Percentiles rank a stretch among this genome's conserved stretches.
Conservation (phyloP, 2,888 invertebrate species). For the Melieria crassipennis region DNA sequence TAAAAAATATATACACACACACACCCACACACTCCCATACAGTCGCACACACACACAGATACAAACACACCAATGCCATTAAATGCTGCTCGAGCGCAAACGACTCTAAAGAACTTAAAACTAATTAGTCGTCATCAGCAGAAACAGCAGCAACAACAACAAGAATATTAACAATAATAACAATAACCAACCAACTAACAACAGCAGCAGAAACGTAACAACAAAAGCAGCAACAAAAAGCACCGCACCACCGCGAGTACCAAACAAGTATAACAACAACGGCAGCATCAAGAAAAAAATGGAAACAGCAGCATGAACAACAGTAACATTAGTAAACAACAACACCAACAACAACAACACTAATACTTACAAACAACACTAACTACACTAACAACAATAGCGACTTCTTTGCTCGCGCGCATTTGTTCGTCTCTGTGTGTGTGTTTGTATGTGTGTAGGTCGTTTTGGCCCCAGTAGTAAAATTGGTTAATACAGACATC, state of each 20-base stretch:
- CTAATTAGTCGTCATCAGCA: slow-evolving; percentile 41
- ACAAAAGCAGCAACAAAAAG: neutral
- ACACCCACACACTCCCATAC: neutral
- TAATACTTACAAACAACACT: neutral
- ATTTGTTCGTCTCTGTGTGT: neutral
- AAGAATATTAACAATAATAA: neutral
- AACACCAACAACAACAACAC: slow-evolving; percentile 11
- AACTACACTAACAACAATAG: neutral
- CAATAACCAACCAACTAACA: slow-evolving; percentile 25
- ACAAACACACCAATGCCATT: neutral
- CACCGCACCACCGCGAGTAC: too few relatives aligned
- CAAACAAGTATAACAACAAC: slow-evolving; percentile 7
- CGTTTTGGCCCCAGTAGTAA: slow-evolving; percentile 32
- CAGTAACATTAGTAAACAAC: slow-evolving; percentile 32
- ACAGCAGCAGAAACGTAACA: slow-evolving; percentile 23
- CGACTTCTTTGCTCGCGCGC: neutral
- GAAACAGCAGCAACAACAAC: slow-evolving; percentile 16
- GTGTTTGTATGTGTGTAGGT: neutral
- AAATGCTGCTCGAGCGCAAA: too few relatives aligned
- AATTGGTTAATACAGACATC: slow-evolving; percentile 40
- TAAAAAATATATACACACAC: neutral
- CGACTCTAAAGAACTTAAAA: slow-evolving; percentile 34
- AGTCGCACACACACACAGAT: neutral
- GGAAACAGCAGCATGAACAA: slow-evolving; percentile 46
- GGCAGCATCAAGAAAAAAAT: slow-evolving; percentile 21